Conservation (phyloP, 2,797 vertebrate species). For the Synaphobranchus kaupii region DNA sequence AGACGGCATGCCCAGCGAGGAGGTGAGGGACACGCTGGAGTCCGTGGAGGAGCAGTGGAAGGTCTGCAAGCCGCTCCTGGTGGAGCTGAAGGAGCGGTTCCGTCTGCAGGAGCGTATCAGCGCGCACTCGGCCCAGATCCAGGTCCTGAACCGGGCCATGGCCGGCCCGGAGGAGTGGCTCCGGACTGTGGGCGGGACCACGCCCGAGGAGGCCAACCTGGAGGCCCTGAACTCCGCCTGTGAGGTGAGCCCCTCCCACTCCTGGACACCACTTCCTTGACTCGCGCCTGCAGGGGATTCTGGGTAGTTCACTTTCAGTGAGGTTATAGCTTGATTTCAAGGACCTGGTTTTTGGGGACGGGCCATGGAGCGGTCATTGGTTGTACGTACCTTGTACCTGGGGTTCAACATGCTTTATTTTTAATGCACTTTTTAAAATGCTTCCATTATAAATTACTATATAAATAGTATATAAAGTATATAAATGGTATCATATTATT, state of each 20-base stretch:
- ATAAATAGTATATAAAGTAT: too few relatives aligned
- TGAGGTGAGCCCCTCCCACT: slow-evolving; percentile 71
- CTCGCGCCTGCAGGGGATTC: not conserved
- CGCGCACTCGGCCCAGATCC: slow-evolving; percentile 72
- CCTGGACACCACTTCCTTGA: not conserved
- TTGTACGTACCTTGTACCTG: too few relatives aligned
- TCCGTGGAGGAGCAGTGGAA: slow-evolving; percentile 78
- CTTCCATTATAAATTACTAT: too few relatives aligned
- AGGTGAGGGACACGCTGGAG: slow-evolving; percentile 64
- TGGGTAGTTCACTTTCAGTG: too few relatives aligned
- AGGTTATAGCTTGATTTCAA: not conserved
- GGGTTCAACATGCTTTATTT: too few relatives aligned
- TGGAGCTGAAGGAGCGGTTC: slow-evolving; percentile 72
- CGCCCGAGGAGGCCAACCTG: slow-evolving; percentile 57
- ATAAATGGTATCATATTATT: too few relatives aligned
- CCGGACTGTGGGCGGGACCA: slow-evolving; percentile 31
- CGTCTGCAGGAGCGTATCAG: slow-evolving; percentile 74
- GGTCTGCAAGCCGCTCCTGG: slow-evolving; percentile 67
- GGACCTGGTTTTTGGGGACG: too few relatives aligned
- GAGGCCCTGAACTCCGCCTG: slow-evolving; percentile 68
- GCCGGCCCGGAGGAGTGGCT: slow-evolving; percentile 79
- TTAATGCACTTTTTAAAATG: too few relatives aligned
- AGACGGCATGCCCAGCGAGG: slow-evolving; percentile 70
- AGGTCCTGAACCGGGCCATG: slow-evolving; percentile 70
- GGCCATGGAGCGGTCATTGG: too few relatives aligned